Evolutionary conservation across 2,797 vertebrate genomes (phyloP), one percentile per base, ranked within the genome.

Genomic region (Amblyraja radiata): DNA sequence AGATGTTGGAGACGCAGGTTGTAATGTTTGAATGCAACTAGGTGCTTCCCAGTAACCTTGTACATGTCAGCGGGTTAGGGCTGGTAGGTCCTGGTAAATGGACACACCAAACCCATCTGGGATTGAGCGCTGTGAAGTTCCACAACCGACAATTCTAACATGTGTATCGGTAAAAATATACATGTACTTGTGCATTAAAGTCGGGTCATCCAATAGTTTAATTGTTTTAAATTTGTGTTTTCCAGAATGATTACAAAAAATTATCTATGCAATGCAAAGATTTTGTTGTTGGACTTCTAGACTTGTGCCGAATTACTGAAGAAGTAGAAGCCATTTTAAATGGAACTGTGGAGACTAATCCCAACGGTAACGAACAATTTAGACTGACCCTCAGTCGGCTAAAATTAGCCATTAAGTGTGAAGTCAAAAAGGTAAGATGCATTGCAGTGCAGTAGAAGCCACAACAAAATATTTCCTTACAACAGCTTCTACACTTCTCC

Each of bases 241-340:
- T 93, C 93, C 94, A 99, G 99, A 99, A 99, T 76, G 99, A 99
- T 95, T 99, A 99, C 96, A 98, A 97, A 96, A 97, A 97, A 90
- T 96, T 99, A 94, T 99, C 99, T 0, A 97, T 97, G 96, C 99
- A 99, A 95, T 99, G 99, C 96, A 99, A 99, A 95, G 98, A 99
- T 94, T 99, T 99, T 91, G 98, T 99, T 93, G 99, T 99, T 63
- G 99, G 99, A 46, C 97, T 99, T 93, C 96, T 99, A 93, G 99
- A 99, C 94, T 96, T 99, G 93, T 99, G 99, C 95, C 98, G 99
- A 95, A 99, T 98, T 95, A 99, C 98, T 0, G 98, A 99, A 95
- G 99, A 99, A 96, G 99, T 99, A 84, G 99, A 99, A 95, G 99
- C 99, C 94, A 98, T 99, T 95, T 95, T 99, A 95, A 99, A 97